Conservation (phyloP, 2,113 vertebrate species). For the Oophaga pumilio region DNA sequence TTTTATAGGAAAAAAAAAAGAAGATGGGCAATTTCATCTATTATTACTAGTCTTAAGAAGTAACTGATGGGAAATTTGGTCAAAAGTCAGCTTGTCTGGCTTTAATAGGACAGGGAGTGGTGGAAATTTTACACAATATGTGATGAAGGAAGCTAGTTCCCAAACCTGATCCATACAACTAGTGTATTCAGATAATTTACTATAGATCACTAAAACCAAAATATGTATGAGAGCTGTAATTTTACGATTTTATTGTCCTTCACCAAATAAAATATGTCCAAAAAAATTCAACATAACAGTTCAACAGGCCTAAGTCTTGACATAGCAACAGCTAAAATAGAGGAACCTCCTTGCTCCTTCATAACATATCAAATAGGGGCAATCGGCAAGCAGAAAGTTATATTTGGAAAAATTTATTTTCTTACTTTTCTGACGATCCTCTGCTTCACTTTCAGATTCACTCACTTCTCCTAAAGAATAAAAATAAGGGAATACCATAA, state of each 20-base stretch:
- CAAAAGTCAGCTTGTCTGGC: background rate
- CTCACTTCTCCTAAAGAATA: slow-evolving; percentile 84
- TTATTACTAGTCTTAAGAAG: background rate
- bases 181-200: background rate
- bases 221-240: background rate
- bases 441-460: slow-evolving; percentile 91
- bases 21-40: background rate
- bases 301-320: background rate
- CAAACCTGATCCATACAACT: background rate
- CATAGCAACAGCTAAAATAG: background rate
- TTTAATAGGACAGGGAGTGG: slow-evolving; percentile 1
- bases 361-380: no score
- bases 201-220: background rate
- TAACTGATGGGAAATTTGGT: background rate
- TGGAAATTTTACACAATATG: background rate
- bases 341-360: background rate
- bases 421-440: slow-evolving; percentile 88
- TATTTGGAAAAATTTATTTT: background rate
- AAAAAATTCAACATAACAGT: background rate
- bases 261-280: background rate
- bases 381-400: background rate
- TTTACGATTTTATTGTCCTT: background rate
- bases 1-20: slow-evolving; percentile 13
- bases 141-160: background rate
- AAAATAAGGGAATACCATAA: background rate